Percentiles rank a stretch among this genome's conserved stretches.
These are phyloP conservation scores for Gymnocypris eckloni DNA, from an alignment of 2,797 vertebrate genomes.

Conservation along the genomic window DNA sequence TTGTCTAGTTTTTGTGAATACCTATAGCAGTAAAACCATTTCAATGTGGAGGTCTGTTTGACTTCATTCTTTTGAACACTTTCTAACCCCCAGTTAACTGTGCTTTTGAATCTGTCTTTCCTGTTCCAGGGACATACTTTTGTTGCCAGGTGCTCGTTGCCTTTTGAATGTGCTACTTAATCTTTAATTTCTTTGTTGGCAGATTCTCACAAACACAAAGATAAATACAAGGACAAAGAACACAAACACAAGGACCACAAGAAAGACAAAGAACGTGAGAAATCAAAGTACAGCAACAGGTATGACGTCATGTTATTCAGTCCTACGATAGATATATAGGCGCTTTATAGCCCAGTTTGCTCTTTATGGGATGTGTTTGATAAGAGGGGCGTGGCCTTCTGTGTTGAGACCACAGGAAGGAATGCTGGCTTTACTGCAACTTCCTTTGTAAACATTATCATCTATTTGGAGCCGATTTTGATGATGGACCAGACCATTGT, in stretches of 20 bases:
- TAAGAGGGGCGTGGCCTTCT: constrained; percentile 44
- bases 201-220: constrained; percentile 98
- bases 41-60: not conserved
- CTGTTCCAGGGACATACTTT: not conserved
- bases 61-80: not conserved
- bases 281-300: constrained; percentile 96
- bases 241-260: constrained; percentile 99
- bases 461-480: constrained; percentile 37
- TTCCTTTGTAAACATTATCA: constrained; percentile 53
- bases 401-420: constrained; percentile 43
- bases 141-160: constrained; percentile 28
- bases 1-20: not conserved
- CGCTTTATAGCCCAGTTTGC: not conserved
- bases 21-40: not conserved
- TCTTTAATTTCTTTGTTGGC: constrained; percentile 49
- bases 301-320: constrained; percentile 65
- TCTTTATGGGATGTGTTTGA: constrained; percentile 36
- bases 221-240: constrained; percentile 95
- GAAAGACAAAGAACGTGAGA: constrained; percentile 96
- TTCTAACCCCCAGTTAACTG: not conserved
- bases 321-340: constrained; percentile 20
- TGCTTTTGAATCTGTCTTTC: not conserved
- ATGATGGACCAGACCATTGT: constrained; percentile 25
- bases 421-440: constrained; percentile 47
- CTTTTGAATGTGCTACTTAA: constrained; percentile 26